Conservation (phyloP, 2,113 vertebrate genomes). For the Empidonax traillii region DNA sequence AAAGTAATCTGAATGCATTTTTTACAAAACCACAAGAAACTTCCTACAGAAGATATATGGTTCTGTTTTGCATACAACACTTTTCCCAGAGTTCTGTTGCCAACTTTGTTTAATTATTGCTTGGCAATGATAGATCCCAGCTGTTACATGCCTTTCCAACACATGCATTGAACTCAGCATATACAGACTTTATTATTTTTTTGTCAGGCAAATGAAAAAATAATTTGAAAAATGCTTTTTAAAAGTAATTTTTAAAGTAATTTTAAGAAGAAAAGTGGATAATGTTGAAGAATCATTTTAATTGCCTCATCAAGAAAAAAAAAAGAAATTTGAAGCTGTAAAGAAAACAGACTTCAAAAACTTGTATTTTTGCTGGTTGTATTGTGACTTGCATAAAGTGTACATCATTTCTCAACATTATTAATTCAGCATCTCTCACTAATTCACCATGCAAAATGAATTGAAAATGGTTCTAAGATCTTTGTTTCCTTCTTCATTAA, state of each 20-base stretch:
- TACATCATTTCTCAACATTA: background rate
- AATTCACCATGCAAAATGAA: background rate
- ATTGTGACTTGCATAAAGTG: background rate
- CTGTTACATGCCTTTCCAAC: slow-evolving; percentile 31
- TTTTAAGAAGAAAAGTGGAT: background rate
- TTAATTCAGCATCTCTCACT: background rate
- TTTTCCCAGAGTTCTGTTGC: slow-evolving; percentile 17
- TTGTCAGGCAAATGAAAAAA: background rate
- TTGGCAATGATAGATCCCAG: slow-evolving; percentile 54
- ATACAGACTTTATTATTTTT: background rate
- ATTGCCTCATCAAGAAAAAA: background rate
- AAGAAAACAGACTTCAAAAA: background rate
- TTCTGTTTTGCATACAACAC: slow-evolving; percentile 30
- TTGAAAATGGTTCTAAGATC: background rate
- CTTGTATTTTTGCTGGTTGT: background rate
- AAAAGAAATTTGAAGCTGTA: background rate
- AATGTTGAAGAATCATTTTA: background rate
- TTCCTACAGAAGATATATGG: slow-evolving; percentile 3
- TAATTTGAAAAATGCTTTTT: background rate
- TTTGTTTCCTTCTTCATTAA: background rate
- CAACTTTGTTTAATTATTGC: slow-evolving; percentile 50
- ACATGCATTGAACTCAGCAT: background rate
- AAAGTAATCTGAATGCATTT: background rate
- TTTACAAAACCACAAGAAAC: background rate
- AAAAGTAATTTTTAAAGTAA: background rate